Evolutionary conservation across 2,888 invertebrate genomes (phyloP).

Genomic region (Chromoteleia sp.): DNA sequence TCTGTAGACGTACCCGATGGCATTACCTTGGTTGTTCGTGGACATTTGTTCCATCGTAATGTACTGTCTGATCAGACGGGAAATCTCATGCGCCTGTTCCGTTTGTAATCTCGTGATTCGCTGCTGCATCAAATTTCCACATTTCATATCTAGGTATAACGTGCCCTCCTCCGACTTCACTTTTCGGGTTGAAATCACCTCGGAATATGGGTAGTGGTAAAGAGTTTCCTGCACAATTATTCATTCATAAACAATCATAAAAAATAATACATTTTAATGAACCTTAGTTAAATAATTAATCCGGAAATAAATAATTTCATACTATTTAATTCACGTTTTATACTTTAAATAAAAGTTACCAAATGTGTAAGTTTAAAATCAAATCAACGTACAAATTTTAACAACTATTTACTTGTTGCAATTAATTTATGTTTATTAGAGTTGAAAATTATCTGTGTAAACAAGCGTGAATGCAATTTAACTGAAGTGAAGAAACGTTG

Average conservation of each 20-base stretch:
- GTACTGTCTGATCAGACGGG: conserved; percentile 97
- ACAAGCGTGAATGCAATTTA: conserved; percentile 22
- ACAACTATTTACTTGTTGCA: neutral
- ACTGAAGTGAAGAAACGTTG: conserved; percentile 5
- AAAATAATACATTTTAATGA: neutral
- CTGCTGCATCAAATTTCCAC: conserved; percentile 98
- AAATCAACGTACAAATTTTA: too few relatives aligned
- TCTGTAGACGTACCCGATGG: conserved; percentile 81
- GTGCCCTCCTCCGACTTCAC: conserved; percentile 96
- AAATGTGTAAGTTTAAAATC: too few relatives aligned
- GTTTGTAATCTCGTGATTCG: conserved; percentile 97
- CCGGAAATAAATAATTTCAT: too few relatives aligned
- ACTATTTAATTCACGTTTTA: too few relatives aligned
- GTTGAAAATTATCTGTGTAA: conserved; percentile 12
- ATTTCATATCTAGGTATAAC: conserved; percentile 97
- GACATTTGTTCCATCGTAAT: conserved; percentile 93
- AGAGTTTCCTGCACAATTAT: conserved; percentile 89
- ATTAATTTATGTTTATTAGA: conserved; percentile 19
- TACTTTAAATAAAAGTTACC: too few relatives aligned
- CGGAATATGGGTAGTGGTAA: conserved; percentile 96
- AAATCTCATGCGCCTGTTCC: conserved; percentile 98
- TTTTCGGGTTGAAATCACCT: conserved; percentile 98
- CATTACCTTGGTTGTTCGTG: conserved; percentile 78
- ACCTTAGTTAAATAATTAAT: conserved; percentile 18
- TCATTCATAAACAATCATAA: neutral